These are phyloP conservation scores for Apostichopus japonicus DNA, from an alignment of 35 echinoderm and acorn worm species.

Conservation along the genomic window DNA sequence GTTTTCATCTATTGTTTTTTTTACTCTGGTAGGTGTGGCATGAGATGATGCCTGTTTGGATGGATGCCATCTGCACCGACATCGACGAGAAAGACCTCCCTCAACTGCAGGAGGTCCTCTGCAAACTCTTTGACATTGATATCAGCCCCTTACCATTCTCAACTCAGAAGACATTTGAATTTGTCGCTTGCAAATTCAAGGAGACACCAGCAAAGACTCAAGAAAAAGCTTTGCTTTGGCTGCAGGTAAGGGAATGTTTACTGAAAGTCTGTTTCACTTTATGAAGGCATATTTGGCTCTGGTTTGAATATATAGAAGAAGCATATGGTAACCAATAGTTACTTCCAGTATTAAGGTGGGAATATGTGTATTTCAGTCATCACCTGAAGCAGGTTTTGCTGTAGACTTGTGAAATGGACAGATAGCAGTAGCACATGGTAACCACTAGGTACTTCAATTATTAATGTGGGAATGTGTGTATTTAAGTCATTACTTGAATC, in stretches of 20 bases:
- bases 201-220: slow-evolving; percentile 76
- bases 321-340: no score
- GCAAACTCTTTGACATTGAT: slow-evolving; percentile 86
- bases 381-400: no score
- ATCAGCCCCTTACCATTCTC: slow-evolving; percentile 95
- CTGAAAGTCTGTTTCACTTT: not conserved
- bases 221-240: slow-evolving; percentile 86
- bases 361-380: no score
- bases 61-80: slow-evolving; percentile 91
- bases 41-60: slow-evolving; percentile 97
- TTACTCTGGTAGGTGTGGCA: slow-evolving; percentile 85
- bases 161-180: slow-evolving; percentile 92
- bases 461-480: no score
- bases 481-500: no score
- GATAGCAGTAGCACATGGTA: no score
- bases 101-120: slow-evolving; percentile 91
- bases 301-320: no score
- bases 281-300: no score
- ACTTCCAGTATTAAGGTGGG: no score
- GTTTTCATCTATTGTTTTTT: not conserved
- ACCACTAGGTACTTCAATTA: no score
- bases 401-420: no score
- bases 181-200: slow-evolving; percentile 89
- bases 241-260: slow-evolving; percentile 69
- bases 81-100: slow-evolving; percentile 83